phyloP scores from a whole-genome alignment of 2,888 invertebrate genomes.

The Drosophila sordidapex region DNA sequence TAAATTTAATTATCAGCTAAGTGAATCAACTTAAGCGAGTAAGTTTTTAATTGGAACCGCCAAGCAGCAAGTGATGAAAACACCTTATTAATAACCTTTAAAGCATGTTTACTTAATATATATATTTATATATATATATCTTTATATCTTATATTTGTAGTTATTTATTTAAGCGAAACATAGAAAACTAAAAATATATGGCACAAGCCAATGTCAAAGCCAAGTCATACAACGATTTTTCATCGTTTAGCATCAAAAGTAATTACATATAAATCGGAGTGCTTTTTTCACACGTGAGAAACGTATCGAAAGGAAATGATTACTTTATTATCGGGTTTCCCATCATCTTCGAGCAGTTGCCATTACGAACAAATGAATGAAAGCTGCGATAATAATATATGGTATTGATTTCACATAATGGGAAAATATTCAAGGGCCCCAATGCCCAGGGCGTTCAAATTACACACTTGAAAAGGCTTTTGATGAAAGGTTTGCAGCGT shows the following conservation, averaged over 20 bases:
- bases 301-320: conserved; percentile 15
- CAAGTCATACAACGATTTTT: background rate
- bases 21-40: conserved; percentile 12
- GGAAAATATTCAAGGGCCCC: conserved; percentile 54
- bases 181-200: background rate
- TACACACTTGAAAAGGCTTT: conserved; percentile 50
- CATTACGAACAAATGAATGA: conserved; percentile 25
- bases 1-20: conserved; percentile 40
- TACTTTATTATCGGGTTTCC: conserved; percentile 38
- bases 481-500: conserved; percentile 48
- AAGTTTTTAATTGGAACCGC: conserved; percentile 36
- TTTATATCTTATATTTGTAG: background rate
- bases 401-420: conserved; percentile 70
- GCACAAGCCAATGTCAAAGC: background rate
- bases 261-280: background rate
- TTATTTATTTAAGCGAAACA: background rate
- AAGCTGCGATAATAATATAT: conserved; percentile 17
- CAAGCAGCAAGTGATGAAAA: conserved; percentile 20
- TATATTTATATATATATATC: too few species aligned
- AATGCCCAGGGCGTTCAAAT: conserved; percentile 28
- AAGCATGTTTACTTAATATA: background rate
- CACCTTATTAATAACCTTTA: background rate
- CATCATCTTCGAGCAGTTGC: conserved; percentile 35
- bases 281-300: conserved; percentile 11
- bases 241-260: background rate